phyloP scores from a whole-genome alignment of 2,113 vertebrate species.

The Rhegmatorhina hoffmannsi region DNA sequence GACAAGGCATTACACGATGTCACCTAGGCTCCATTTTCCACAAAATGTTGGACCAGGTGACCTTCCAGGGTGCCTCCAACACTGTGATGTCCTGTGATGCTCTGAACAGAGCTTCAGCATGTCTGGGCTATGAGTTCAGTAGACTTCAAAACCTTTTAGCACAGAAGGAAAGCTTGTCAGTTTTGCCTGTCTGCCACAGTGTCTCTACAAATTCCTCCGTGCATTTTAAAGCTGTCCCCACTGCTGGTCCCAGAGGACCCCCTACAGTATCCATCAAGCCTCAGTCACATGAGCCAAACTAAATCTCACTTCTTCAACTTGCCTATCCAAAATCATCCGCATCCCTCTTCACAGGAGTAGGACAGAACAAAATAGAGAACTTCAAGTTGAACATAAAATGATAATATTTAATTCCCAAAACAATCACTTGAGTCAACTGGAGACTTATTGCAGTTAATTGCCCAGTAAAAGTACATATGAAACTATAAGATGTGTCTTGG shows the following conservation, averaged over 20 bases:
- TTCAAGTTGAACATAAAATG: background rate
- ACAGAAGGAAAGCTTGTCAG: background rate
- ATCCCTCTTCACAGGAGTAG: background rate
- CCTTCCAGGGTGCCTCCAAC: background rate
- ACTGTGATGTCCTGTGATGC: background rate
- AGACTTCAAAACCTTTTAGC: background rate
- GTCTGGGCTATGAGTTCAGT: background rate
- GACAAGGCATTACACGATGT: background rate
- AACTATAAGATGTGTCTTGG: background rate
- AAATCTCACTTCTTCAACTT: background rate
- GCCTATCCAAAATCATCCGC: background rate
- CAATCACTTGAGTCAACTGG: background rate
- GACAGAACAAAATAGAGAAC: background rate
- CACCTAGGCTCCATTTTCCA: background rate
- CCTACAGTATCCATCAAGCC: accelerated
- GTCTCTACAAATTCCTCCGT: background rate
- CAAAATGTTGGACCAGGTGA: background rate
- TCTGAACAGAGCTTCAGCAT: background rate
- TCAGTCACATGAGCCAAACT: background rate
- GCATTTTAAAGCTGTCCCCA: background rate
- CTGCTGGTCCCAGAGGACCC: background rate
- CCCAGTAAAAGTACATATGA: background rate
- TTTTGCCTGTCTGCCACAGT: background rate
- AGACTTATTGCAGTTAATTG: background rate
- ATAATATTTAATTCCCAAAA: background rate